Base-by-base conservation (phyloP, 2,888 invertebrate genomes). In the Noctua janthe region DNA sequence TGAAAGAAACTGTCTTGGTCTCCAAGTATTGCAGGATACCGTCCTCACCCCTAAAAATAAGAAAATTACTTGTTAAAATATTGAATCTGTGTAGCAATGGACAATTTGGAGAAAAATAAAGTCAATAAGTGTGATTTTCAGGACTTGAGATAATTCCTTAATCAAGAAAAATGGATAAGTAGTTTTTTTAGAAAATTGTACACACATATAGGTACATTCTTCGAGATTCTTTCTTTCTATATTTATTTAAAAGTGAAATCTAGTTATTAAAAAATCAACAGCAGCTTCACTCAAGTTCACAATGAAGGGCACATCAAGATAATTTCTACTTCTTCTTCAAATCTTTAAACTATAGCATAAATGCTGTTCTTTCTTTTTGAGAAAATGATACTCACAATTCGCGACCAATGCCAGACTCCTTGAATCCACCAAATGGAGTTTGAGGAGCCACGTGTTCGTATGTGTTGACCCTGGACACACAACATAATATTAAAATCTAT, bases 361-460 rank as follows among this genome's bases (percentile, higher is more conserved):
- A 10, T 11, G 2, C 7, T 35, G 20, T 43, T 47, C 47, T 47
- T 43, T 23, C 43, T 67, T 29, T 20, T 8, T 20, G 1, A 56
- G 3, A 49, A 62, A 79, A n/a, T 1, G 54, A 67, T 90, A 96
- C 97, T 96, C 94, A 97, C 97, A 98, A 90, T 95, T 99, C 99
- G 83, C 99, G 97, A 54, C 99, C 99, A 89, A 98, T 97, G 74
- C 99, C 99, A 51, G 99, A 99, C 91, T 98, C 98, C 93, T 99
- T 99, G 95, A 98, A 99, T 67, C 99, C 99, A 76, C 99, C 99
- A 93, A 99, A 99, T 23, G 99, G 99, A 67, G 98, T 98, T 93
- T 99, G 99, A 2, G 98, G 96, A 20, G 97, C 94, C 4, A 98
- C 97, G 74, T 97, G 97, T 90, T 98, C 98, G 90, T 98, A 98